Conservation (phyloP, 2,797 vertebrate genomes). For the Peromyscus aztecus region DNA sequence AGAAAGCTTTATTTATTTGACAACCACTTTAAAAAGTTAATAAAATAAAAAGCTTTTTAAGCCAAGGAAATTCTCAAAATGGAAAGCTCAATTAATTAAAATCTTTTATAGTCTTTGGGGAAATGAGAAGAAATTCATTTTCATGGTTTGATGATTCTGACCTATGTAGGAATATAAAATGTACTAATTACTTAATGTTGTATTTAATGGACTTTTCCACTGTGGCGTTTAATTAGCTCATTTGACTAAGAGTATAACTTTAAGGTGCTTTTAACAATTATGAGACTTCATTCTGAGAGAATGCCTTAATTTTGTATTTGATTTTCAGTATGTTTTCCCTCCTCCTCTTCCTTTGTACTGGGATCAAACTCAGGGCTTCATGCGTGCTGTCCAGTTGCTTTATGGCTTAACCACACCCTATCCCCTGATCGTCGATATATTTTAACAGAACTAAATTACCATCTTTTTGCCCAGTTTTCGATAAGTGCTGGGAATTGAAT, state of each 20-base stretch:
- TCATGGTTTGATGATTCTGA: conserved; percentile 72
- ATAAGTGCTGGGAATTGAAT: background rate
- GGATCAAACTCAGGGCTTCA: background rate
- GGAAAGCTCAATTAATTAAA: conserved; percentile 78
- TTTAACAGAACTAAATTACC: conserved; percentile 47
- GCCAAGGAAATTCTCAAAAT: conserved; percentile 55
- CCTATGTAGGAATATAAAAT: conserved; percentile 68
- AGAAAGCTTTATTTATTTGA: conserved; percentile 53
- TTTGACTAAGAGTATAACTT: conserved; percentile 36
- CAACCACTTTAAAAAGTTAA: conserved; percentile 54
- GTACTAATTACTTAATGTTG: conserved; percentile 65
- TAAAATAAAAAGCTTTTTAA: conserved; percentile 70
- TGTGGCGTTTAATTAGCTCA: conserved; percentile 65
- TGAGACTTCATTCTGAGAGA: conserved; percentile 30
- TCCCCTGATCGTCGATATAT: background rate
- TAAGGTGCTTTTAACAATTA: conserved; percentile 12
- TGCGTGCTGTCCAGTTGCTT: background rate
- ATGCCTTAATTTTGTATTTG: conserved; percentile 65
- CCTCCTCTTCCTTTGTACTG: background rate
- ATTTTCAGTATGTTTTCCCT: conserved; percentile 3
- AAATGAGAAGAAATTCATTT: conserved; percentile 75
- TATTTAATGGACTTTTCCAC: conserved; percentile 66
- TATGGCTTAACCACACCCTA: background rate
- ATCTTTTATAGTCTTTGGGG: conserved; percentile 54
- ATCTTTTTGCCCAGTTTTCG: background rate